These are phyloP conservation scores for Loxodonta africana DNA, from an alignment of 2,113 vertebrate genomes.

Conservation along the genomic window DNA sequence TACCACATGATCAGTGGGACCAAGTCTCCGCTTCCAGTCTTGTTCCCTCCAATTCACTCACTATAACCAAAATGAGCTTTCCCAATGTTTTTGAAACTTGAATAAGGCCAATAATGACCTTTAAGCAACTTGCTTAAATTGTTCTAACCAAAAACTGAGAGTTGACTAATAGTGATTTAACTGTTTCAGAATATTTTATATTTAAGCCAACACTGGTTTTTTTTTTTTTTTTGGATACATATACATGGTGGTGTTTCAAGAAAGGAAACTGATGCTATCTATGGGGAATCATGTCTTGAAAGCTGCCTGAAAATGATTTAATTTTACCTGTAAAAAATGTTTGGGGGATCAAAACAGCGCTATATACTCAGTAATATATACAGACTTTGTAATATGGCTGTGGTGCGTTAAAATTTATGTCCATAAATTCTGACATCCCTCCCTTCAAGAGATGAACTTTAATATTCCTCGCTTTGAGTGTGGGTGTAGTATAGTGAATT, in stretches of 20 bases:
- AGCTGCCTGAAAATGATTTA: not conserved
- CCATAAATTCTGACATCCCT: not conserved
- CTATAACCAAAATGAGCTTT: not conserved
- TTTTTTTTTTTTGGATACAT: not conserved
- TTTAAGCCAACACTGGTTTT: not conserved
- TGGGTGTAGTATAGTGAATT: not conserved
- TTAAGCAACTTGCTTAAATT: not conserved
- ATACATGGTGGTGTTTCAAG: not conserved
- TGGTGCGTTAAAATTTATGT: conserved; percentile 20
- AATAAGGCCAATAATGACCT: not conserved
- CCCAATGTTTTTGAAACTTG: conserved; percentile 18
- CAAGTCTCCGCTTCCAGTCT: not conserved
- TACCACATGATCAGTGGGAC: not conserved
- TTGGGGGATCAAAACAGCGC: conserved; percentile 22
- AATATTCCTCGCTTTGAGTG: not conserved
- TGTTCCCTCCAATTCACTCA: not conserved
- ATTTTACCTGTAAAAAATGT: not conserved
- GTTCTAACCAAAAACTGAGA: conserved; percentile 29
- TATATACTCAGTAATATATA: not conserved
- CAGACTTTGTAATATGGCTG: not conserved
- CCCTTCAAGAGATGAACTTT: conserved; percentile 18
- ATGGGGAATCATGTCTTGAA: not conserved
- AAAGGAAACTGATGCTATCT: not conserved
- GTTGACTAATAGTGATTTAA: not conserved
- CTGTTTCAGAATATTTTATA: not conserved